phyloP scores from a whole-genome alignment of 2,113 vertebrate species.

The Caracal caracal region DNA sequence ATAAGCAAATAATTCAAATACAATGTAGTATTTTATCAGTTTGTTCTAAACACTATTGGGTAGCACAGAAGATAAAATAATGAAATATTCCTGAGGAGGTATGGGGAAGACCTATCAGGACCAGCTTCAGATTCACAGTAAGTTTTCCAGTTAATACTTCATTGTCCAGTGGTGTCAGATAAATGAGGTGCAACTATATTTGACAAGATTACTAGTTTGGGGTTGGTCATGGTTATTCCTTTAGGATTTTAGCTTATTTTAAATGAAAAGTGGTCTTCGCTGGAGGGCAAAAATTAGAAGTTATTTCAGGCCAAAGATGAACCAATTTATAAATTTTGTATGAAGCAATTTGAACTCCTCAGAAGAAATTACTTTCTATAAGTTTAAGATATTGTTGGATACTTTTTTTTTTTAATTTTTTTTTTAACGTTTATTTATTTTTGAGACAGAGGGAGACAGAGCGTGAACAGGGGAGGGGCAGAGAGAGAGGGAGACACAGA shows the following conservation, averaged over 20 bases:
- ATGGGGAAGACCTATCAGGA: background rate
- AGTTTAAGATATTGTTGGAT: background rate
- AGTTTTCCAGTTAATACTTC: background rate
- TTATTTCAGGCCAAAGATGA: background rate
- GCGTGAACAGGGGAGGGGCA: too few relatives aligned
- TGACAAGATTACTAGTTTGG: background rate
- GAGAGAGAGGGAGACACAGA: too few relatives aligned
- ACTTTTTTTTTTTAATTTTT: background rate
- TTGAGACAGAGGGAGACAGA: too few relatives aligned
- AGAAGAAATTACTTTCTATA: background rate
- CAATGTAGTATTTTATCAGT: background rate
- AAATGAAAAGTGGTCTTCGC: background rate
- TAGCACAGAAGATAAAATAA: background rate
- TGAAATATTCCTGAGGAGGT: background rate
- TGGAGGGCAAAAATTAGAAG: background rate
- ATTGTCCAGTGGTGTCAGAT: background rate
- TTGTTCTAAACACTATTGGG: background rate
- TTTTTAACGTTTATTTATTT: too few relatives aligned
- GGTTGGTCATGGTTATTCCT: background rate
- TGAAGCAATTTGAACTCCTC: background rate
- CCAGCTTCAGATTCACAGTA: background rate
- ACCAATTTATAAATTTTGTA: background rate
- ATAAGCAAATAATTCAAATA: background rate
- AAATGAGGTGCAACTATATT: background rate
- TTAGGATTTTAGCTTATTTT: background rate